Conservation (phyloP, 2,797 vertebrate genomes). For the Anguilla obscura region DNA sequence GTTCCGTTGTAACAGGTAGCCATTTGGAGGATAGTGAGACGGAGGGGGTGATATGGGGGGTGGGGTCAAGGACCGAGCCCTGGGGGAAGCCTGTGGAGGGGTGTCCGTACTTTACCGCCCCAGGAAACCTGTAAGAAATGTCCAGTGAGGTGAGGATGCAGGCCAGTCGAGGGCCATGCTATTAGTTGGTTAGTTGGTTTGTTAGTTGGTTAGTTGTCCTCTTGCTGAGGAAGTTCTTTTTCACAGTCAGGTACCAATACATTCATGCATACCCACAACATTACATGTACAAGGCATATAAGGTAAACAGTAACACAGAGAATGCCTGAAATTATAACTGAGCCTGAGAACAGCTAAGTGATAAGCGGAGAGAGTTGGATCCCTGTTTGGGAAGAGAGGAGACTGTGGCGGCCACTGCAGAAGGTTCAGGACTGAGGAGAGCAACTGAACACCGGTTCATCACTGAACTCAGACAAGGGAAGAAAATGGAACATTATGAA, state of each 20-base stretch:
- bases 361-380: neutral
- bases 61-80: neutral
- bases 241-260: no score
- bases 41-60: neutral
- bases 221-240: no score
- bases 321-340: no score
- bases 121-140: neutral
- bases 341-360: no score
- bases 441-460: neutral
- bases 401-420: neutral
- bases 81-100: neutral
- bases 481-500: neutral
- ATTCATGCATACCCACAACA: no score
- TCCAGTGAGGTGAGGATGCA: neutral
- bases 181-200: no score
- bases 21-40: neutral
- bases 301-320: no score
- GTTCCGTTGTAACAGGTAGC: neutral
- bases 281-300: no score
- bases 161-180: neutral
- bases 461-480: neutral
- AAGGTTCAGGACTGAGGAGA: neutral
- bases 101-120: neutral
- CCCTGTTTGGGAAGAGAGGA: neutral
- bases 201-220: no score